Percentiles rank a stretch among this genome's conserved stretches.
Conservation (phyloP, 2,797 vertebrate species). For the Cuculus canorus region DNA sequence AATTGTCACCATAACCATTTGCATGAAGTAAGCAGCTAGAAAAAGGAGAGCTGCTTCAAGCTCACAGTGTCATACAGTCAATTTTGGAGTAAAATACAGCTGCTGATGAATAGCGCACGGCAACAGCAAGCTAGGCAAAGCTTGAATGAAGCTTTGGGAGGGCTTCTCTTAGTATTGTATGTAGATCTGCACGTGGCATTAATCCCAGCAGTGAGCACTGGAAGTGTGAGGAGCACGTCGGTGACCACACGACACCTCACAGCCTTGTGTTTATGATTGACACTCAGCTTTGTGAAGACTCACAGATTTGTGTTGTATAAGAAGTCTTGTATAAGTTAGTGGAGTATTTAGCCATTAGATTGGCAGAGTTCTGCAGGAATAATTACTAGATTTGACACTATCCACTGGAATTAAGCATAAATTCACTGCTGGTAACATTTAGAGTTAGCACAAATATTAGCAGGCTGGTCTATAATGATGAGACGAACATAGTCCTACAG, state of each 20-base stretch:
- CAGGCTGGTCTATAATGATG: not conserved
- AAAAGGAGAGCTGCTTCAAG: not conserved
- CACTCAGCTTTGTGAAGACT: conserved; percentile 2
- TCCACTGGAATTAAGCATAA: conserved; percentile 16
- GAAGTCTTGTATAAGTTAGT: not conserved
- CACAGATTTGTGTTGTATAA: not conserved
- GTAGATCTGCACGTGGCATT: not conserved
- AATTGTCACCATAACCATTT: not conserved
- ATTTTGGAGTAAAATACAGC: not conserved
- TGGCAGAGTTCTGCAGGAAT: conserved; percentile 5
- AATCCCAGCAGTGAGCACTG: not conserved
- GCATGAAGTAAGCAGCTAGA: not conserved
- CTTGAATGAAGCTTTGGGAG: not conserved
- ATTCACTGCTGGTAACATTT: conserved; percentile 23
- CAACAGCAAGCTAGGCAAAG: not conserved
- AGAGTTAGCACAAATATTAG: conserved; percentile 5
- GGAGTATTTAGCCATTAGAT: not conserved
- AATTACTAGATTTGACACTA: conserved; percentile 29
- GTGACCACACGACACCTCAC: not conserved
- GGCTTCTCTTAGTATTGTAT: not conserved
- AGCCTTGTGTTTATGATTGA: not conserved
- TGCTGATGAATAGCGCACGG: not conserved
- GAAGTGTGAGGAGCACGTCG: not conserved
- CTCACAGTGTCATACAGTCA: not conserved
- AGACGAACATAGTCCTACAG: not conserved